Conservation (phyloP, 2,113 vertebrate genomes). For the Eleginops maclovinus region DNA sequence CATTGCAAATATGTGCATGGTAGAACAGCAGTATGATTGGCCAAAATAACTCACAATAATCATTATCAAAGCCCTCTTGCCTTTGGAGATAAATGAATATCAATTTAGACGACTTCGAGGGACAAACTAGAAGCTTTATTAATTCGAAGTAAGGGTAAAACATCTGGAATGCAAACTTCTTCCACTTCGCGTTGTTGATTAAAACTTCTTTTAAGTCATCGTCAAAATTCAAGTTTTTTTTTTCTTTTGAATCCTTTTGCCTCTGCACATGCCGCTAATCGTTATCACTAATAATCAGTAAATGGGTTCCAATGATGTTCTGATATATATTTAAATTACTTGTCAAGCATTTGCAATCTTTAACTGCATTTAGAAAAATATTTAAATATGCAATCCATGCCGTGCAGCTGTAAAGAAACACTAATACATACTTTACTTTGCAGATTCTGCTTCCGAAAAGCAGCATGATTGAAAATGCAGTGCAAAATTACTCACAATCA, state of each 20-base stretch:
- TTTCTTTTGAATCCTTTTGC: no score
- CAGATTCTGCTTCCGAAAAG: neutral
- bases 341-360: no score
- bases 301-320: no score
- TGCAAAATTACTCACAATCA: neutral
- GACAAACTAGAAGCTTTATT: neutral
- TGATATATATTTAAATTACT: no score
- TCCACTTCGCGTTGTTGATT: neutral
- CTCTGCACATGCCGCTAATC: no score
- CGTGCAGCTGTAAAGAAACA: constrained; percentile 13
- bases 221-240: no score
- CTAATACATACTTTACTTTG: neutral
- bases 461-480: constrained; percentile 1
- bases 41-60: neutral
- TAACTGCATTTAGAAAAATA: no score
- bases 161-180: neutral
- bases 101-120: neutral
- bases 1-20: neutral
- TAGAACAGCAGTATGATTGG: constrained; percentile 5
- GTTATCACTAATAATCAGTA: no score
- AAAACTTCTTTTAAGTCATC: neutral
- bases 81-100: neutral
- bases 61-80: neutral
- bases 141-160: neutral
- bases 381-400: no score